These are phyloP conservation scores for Rhabdophis nuchalis DNA, from an alignment of 2,797 vertebrate genomes.

Conservation along the genomic window DNA sequence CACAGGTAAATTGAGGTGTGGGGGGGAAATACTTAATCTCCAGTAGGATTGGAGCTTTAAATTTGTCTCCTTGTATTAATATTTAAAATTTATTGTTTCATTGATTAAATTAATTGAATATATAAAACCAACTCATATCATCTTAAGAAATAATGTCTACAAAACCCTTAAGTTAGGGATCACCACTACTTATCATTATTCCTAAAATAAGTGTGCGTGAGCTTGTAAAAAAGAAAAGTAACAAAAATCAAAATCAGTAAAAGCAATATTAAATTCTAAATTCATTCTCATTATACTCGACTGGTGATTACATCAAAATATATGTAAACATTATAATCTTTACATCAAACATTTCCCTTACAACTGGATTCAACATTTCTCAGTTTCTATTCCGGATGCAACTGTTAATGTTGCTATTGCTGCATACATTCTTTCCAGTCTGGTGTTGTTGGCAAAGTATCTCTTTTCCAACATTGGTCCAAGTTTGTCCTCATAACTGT, in stretches of 20 bases:
- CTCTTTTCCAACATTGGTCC: neutral
- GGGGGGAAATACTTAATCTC: neutral
- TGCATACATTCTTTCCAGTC: neutral
- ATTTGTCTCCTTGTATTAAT: neutral
- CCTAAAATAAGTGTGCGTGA: neutral
- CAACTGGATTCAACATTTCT: neutral
- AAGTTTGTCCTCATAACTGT: neutral
- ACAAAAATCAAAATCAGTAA: neutral
- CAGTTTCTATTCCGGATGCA: neutral
- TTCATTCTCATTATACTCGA: neutral
- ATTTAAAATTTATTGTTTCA: neutral
- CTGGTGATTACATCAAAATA: neutral
- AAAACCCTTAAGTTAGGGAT: neutral
- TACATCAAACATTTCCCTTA: neutral
- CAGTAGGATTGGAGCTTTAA: neutral
- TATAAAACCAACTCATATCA: neutral
- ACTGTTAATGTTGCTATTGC: neutral
- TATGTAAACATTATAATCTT: neutral
- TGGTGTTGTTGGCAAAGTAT: neutral
- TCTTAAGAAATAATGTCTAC: neutral
- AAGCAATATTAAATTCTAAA: neutral
- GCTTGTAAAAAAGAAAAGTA: neutral
- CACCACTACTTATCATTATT: neutral
- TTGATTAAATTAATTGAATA: neutral
- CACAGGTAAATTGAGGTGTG: neutral